These are phyloP conservation scores for Hippoglossus hippoglossus DNA, from an alignment of 2,797 vertebrate species.

Conservation along the genomic window DNA sequence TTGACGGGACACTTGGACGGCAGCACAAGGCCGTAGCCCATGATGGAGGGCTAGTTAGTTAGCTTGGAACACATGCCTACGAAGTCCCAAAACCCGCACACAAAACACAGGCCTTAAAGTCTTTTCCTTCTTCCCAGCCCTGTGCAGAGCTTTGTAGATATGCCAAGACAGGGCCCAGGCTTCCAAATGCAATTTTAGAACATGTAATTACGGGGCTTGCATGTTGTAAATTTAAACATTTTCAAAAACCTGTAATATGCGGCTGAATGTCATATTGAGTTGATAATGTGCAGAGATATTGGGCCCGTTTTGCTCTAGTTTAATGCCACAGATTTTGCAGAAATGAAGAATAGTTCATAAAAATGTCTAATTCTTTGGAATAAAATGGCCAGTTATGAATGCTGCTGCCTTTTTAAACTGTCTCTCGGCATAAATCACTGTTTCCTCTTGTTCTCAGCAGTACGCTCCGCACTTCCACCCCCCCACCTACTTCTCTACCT, in stretches of 20 bases:
- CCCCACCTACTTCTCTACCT: conserved; percentile 16
- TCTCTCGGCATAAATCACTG: conserved; percentile 21
- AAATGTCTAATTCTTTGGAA: background rate
- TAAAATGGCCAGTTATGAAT: conserved; percentile 3
- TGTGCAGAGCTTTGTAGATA: conserved; percentile 75
- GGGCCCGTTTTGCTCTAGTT: conserved; percentile 55
- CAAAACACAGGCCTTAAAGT: conserved; percentile 75
- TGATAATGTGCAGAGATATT: conserved; percentile 69
- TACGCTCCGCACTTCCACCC: conserved; percentile 1
- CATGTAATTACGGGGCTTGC: conserved; percentile 79
- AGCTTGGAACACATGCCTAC: conserved; percentile 62
- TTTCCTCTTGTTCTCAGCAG: conserved; percentile 18
- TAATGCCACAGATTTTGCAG: conserved; percentile 34
- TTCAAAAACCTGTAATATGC: conserved; percentile 77
- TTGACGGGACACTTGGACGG: conserved; percentile 40
- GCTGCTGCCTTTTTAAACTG: conserved; percentile 5
- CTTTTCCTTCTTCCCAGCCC: conserved; percentile 72
- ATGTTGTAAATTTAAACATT: conserved; percentile 82
- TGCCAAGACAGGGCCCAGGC: conserved; percentile 72
- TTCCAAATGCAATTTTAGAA: conserved; percentile 78
- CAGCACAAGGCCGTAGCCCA: conserved; percentile 30
- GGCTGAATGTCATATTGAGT: conserved; percentile 66
- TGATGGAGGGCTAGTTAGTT: conserved; percentile 58
- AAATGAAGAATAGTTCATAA: conserved; percentile 36
- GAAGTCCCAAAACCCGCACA: conserved; percentile 65